A percentile compares a stretch with the other conserved stretches of the same genome.
phyloP scores from a whole-genome alignment of 2,888 invertebrate genomes.

The Meghimatium bilineatum region DNA sequence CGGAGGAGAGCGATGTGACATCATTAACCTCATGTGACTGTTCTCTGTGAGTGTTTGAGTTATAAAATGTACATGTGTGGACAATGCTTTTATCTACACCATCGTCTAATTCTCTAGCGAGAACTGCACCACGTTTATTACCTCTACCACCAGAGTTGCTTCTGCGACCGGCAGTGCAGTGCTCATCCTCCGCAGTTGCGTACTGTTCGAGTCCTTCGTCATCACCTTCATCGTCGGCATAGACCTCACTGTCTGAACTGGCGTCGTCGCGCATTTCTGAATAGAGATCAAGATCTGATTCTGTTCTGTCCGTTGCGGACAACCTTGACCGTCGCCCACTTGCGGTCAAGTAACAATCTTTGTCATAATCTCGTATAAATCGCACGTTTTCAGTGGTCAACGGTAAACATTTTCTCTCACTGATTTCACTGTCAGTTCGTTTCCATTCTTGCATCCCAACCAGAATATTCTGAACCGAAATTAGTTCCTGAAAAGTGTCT shows the following conservation, averaged over 20 bases:
- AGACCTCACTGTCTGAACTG: slow-evolving; percentile 66
- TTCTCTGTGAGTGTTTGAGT: slow-evolving; percentile 39
- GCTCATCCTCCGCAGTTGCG: slow-evolving; percentile 54
- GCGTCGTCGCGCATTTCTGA: slow-evolving; percentile 68
- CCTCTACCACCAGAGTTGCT: slow-evolving; percentile 27
- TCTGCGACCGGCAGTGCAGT: slow-evolving; percentile 48
- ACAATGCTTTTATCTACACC: slow-evolving; percentile 19
- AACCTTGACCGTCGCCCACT: slow-evolving; percentile 51
- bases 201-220: slow-evolving; percentile 51
- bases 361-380: slow-evolving; percentile 37
- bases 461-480: slow-evolving; percentile 54
- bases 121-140: neutral
- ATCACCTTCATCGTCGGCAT: slow-evolving; percentile 70
- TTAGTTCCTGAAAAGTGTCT: slow-evolving; percentile 55
- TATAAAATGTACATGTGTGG: slow-evolving; percentile 46
- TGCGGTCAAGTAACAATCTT: slow-evolving; percentile 1
- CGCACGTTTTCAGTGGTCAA: slow-evolving; percentile 42
- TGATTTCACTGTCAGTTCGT: neutral
- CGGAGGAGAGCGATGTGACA: neutral
- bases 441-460: slow-evolving; percentile 59
- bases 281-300: slow-evolving; percentile 67
- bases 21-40: slow-evolving; percentile 23
- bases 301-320: slow-evolving; percentile 60
- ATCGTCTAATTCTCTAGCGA: neutral
- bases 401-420: slow-evolving; percentile 3